These are phyloP conservation scores for Jordanella pulchra DNA, from an alignment of 2,797 vertebrate species.

Conservation along the genomic window DNA sequence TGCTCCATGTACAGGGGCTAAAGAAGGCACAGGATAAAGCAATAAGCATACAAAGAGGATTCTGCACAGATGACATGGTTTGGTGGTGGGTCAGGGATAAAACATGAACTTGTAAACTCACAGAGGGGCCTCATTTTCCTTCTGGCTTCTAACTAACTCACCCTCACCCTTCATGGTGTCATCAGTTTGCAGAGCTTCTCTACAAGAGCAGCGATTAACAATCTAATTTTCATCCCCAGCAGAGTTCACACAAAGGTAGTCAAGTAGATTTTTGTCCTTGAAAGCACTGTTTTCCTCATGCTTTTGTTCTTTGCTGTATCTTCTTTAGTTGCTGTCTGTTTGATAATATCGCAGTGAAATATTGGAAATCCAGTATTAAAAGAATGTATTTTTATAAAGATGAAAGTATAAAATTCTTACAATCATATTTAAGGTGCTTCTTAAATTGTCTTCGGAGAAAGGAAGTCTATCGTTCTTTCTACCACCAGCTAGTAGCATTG, in stretches of 20 bases:
- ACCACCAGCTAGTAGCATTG: slow-evolving; percentile 30
- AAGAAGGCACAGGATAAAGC: slow-evolving; percentile 68
- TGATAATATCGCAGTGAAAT: slow-evolving; percentile 34
- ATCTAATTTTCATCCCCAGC: slow-evolving; percentile 77
- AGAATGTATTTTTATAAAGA: slow-evolving; percentile 18
- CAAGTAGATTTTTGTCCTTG: slow-evolving; percentile 65
- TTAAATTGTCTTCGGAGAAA: slow-evolving; percentile 20
- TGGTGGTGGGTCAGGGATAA: slow-evolving; percentile 82
- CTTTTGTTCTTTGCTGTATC: slow-evolving; percentile 63
- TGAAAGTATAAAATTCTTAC: neutral
- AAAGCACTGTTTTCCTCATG: slow-evolving; percentile 55
- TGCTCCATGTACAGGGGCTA: slow-evolving; percentile 47
- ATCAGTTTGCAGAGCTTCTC: slow-evolving; percentile 71
- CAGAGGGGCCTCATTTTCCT: slow-evolving; percentile 72
- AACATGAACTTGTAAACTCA: slow-evolving; percentile 85
- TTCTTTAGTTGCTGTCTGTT: slow-evolving; percentile 42
- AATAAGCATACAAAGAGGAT: slow-evolving; percentile 77
- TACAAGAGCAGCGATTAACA: slow-evolving; percentile 71
- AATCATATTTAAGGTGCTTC: neutral
- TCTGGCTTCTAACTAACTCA: slow-evolving; percentile 53
- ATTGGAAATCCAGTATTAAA: slow-evolving; percentile 24
- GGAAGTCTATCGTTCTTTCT: slow-evolving; percentile 3
- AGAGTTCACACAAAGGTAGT: slow-evolving; percentile 82
- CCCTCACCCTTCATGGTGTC: slow-evolving; percentile 70
- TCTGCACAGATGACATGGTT: slow-evolving; percentile 73